Conservation (phyloP, 2,113 vertebrate genomes). For the Notechis scutatus region DNA sequence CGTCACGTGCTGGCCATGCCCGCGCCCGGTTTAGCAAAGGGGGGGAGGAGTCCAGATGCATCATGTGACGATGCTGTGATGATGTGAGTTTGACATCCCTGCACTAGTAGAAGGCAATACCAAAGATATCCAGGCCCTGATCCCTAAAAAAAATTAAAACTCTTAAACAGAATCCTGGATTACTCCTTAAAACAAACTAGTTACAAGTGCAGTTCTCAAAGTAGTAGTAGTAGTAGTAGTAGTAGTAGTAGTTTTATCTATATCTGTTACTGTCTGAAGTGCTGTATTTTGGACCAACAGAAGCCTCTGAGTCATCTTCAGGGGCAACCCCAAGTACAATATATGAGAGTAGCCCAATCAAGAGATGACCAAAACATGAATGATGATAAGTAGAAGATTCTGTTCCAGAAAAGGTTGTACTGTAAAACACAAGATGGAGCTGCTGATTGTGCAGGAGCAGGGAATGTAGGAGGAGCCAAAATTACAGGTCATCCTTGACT, state of each 20-base stretch:
- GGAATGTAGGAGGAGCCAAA: neutral
- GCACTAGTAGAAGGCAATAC: neutral
- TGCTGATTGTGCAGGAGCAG: neutral
- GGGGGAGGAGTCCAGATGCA: too few species aligned
- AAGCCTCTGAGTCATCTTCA: neutral
- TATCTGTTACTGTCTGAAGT: neutral
- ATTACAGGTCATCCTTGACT: neutral
- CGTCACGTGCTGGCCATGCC: too few species aligned
- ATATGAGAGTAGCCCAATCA: neutral
- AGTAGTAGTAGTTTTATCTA: neutral
- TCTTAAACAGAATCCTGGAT: neutral
- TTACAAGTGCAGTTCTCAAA: neutral
- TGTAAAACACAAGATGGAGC: neutral
- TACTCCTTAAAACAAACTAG: neutral
- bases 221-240: neutral
- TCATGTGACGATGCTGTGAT: too few species aligned
- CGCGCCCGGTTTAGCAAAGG: too few species aligned
- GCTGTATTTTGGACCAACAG: neutral
- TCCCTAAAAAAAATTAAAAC: neutral
- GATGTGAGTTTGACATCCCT: too few species aligned
- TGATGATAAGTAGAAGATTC: neutral
- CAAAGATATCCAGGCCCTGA: neutral
- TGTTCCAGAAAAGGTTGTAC: neutral
- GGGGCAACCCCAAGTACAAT: neutral
- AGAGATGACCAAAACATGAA: neutral